These are phyloP conservation scores for Pherbina coryleti DNA, from an alignment of 2,888 invertebrate species.

Conservation along the genomic window DNA sequence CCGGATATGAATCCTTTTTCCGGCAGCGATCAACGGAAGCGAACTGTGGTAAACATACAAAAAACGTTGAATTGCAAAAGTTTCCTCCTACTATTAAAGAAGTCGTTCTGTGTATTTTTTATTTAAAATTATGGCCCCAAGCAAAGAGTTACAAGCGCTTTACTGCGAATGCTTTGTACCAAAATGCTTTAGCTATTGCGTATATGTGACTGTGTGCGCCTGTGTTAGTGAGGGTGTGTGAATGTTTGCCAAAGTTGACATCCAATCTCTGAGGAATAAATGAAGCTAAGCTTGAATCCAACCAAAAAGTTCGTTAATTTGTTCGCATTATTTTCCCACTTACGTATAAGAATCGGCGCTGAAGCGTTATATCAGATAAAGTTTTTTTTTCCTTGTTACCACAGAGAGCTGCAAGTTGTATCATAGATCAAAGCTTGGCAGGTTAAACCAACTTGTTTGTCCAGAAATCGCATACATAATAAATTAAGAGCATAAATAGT, in stretches of 20 bases:
- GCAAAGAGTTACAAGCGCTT: background rate
- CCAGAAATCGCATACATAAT: background rate
- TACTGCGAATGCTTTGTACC: too few species aligned
- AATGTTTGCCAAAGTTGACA: too few species aligned
- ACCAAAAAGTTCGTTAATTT: too few species aligned
- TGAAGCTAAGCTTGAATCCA: too few species aligned
- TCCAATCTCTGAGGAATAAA: too few species aligned
- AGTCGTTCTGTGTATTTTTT: background rate
- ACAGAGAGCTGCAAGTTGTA: background rate
- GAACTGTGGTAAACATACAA: background rate
- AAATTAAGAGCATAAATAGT: background rate
- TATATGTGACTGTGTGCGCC: too few species aligned
- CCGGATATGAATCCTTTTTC: slow-evolving; percentile 8
- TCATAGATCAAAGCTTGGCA: background rate
- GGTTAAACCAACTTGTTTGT: too few species aligned
- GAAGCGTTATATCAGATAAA: background rate
- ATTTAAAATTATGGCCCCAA: background rate
- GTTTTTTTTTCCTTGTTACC: background rate
- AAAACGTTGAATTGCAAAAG: background rate
- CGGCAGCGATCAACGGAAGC: background rate
- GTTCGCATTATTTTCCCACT: background rate
- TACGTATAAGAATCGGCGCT: background rate
- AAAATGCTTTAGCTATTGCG: too few species aligned
- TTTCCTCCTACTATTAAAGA: background rate
- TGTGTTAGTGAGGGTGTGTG: too few species aligned